phyloP scores from a whole-genome alignment of 2,797 vertebrate genomes.

The Malurus leucopterus region DNA sequence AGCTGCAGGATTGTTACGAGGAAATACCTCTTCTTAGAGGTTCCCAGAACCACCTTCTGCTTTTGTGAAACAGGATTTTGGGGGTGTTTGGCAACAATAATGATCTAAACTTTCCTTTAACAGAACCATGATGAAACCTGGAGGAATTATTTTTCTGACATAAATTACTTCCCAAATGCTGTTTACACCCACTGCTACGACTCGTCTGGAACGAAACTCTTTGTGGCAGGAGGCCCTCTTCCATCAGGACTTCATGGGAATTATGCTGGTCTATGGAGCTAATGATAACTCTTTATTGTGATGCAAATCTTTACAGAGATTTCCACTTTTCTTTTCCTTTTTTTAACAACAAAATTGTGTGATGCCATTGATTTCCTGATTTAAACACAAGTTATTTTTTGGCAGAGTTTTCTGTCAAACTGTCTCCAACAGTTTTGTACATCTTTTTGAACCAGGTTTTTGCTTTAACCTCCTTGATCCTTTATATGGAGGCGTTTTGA shows the following conservation, averaged over 20 bases:
- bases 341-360: conserved; percentile 48
- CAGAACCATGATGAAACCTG: conserved; percentile 97
- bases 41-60: neutral
- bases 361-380: conserved; percentile 54
- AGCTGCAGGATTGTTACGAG: neutral
- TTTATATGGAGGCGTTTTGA: conserved; percentile 41
- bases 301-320: conserved; percentile 65
- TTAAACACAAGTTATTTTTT: conserved; percentile 44
- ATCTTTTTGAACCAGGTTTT: conserved; percentile 52
- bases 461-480: conserved; percentile 31
- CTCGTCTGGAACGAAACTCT: conserved; percentile 95
- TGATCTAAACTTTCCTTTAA: conserved; percentile 26
- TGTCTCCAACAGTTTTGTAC: conserved; percentile 46
- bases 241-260: conserved; percentile 97
- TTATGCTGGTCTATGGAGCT: conserved; percentile 97
- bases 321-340: conserved; percentile 57
- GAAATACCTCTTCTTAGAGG: neutral
- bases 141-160: conserved; percentile 98
- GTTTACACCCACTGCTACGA: conserved; percentile 99
- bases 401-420: conserved; percentile 26
- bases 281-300: conserved; percentile 65
- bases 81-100: neutral
- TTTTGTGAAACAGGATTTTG: neutral
- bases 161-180: conserved; percentile 94
- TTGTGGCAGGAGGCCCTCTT: conserved; percentile 95